Evolutionary conservation across 2,888 invertebrate species (phyloP).

Genomic region (Cybosia mesomella): DNA sequence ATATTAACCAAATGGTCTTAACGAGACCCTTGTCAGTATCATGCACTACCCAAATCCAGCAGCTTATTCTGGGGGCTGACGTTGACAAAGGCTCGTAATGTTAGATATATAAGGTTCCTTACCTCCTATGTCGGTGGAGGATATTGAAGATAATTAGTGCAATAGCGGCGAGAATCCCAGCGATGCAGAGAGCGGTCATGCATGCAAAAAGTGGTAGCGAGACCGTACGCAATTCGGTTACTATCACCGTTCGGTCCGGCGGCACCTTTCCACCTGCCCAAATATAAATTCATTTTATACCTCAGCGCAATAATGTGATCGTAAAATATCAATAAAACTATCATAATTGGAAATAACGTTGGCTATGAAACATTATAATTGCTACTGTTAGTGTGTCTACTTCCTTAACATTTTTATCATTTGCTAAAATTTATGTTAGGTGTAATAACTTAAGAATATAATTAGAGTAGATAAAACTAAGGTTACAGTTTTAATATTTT

Average conservation of each 20-base stretch:
- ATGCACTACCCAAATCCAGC: slow-evolving; percentile 45
- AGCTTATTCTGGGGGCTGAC: slow-evolving; percentile 43
- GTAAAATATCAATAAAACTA: slow-evolving; percentile 45
- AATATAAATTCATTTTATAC: slow-evolving; percentile 41
- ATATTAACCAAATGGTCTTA: slow-evolving; percentile 41
- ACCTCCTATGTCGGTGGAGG: slow-evolving; percentile 97
- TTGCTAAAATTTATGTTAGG: background rate
- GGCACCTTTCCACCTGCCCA: slow-evolving; percentile 94
- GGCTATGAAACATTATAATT: background rate
- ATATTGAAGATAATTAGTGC: slow-evolving; percentile 96
- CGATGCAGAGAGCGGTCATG: slow-evolving; percentile 96
- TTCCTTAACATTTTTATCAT: slow-evolving; percentile 1
- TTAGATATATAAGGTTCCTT: slow-evolving; percentile 50
- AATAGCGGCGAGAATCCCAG: slow-evolving; percentile 95
- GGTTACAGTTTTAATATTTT: too few relatives aligned
- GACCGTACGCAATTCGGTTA: slow-evolving; percentile 94
- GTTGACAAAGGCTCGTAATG: slow-evolving; percentile 48
- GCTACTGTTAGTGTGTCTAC: background rate
- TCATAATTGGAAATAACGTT: slow-evolving; percentile 19
- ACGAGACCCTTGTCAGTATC: slow-evolving; percentile 57
- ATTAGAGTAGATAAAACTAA: too few relatives aligned
- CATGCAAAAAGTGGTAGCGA: slow-evolving; percentile 96
- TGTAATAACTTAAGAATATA: background rate
- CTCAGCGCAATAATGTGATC: slow-evolving; percentile 38
- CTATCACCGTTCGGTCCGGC: slow-evolving; percentile 97